Base-by-base conservation (phyloP, 2,113 vertebrate species). In the Dipodomys merriami region DNA sequence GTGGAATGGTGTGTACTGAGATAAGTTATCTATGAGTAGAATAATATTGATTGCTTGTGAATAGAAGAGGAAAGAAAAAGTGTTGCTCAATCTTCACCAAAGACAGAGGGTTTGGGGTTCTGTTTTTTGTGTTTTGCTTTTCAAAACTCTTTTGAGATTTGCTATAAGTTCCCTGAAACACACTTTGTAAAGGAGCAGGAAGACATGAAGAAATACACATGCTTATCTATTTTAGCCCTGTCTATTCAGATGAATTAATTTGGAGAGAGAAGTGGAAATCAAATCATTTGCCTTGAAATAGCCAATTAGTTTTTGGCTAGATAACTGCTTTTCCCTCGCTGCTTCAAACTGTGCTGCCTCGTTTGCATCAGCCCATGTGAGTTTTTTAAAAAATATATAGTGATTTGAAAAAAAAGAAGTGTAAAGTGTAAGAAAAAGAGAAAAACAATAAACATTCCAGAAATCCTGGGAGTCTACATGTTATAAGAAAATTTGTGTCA, bases 21-120 rank as follows among this genome's bases (percentile, higher is more conserved):
- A 96, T 82, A 94, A 97, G 91, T 20, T 96, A 83, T 74, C 88
- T 97, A 73, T 91, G 97, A 95, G 97, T 77, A 92, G 83, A 92
- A 86, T 78, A 62, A 86, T 96, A 96, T 94, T 95, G 94, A 96
- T 86, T 93, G 30, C 92, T 95, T 94, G 83, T 94, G 93, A 97
- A 81, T 94, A 79, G 86, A 93, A 94, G 78, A 44, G 86, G 95
- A 96, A 69, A 30, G 76, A 67, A 83, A 69, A 96, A 80, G 0
- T 39, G 57, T 39, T 39, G 39, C 39, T 39, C 29, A 84, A 30
- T 91, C 93, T 88, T 91, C 91, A 96, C 5, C 95, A 89, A 96
- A 93, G 1, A 9, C 19, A 0, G 2, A 4, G 80, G 86, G 71
- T 35, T 71, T 62, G 60, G 20, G 33, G 87, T 91, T 97, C 19